A percentile compares a stretch with the other conserved stretches of the same genome.
phyloP scores from a whole-genome alignment of 2,113 vertebrate species.

The Saimiri boliviensis region DNA sequence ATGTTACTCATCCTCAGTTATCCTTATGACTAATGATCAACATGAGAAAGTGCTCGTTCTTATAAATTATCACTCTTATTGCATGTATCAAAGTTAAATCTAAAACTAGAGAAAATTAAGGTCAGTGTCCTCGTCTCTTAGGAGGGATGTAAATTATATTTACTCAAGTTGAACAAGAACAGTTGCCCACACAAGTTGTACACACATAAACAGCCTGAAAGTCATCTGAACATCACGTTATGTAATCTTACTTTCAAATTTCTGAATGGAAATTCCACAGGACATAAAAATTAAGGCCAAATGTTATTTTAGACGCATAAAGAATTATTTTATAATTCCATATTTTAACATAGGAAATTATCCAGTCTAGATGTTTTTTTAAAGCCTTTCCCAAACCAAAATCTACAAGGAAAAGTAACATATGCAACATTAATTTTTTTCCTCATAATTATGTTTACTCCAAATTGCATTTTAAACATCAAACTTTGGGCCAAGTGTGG shows the following conservation, averaged over 20 bases:
- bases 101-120: background rate
- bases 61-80: background rate
- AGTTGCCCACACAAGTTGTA: background rate
- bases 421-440: background rate
- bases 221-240: background rate
- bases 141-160: background rate
- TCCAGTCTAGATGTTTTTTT: background rate
- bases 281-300: background rate
- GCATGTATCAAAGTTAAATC: conserved; percentile 8
- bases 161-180: background rate
- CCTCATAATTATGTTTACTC: background rate
- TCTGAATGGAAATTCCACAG: background rate
- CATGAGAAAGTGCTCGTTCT: background rate
- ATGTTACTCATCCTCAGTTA: background rate
- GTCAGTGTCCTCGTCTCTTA: background rate
- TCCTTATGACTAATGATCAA: background rate
- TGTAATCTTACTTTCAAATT: background rate
- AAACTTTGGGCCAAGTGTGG: background rate
- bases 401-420: background rate
- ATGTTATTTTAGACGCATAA: background rate
- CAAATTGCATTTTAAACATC: background rate
- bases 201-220: background rate
- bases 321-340: background rate
- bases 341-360: conserved; percentile 22
- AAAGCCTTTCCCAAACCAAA: background rate